These are phyloP conservation scores for Coptodon rendalli DNA, from an alignment of 2,113 vertebrate genomes.

Conservation along the genomic window DNA sequence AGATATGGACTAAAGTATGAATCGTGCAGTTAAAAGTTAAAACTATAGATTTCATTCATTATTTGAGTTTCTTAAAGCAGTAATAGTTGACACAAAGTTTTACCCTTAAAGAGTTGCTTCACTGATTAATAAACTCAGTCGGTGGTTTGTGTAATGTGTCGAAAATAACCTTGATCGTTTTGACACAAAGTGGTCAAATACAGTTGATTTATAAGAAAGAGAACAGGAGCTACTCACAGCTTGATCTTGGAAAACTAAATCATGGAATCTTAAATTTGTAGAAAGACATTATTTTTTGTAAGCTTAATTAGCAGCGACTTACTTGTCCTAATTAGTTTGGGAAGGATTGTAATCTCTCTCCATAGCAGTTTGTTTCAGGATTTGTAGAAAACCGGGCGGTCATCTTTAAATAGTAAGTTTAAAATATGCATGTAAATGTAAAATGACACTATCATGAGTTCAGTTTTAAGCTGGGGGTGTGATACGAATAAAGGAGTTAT, in stretches of 20 bases:
- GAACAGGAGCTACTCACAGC: not conserved
- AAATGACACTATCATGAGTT: not conserved
- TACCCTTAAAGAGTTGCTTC: not conserved
- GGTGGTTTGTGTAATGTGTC: not conserved
- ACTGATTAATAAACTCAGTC: not conserved
- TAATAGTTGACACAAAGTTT: not conserved
- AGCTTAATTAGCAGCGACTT: not conserved
- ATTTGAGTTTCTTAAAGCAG: not conserved
- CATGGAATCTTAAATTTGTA: not conserved
- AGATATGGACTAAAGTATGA: not conserved
- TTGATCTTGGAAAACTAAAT: not conserved
- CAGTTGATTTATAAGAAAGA: not conserved
- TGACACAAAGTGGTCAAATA: not conserved
- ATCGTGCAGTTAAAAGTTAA: not conserved
- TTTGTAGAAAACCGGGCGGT: fast-evolving
- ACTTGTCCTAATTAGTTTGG: not conserved
- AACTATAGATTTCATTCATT: not conserved
- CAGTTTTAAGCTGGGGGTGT: not conserved
- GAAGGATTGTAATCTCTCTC: not conserved
- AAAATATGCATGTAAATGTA: not conserved
- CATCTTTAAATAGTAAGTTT: not conserved
- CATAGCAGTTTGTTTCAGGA: not conserved
- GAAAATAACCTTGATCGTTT: not conserved
- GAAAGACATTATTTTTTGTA: not conserved
- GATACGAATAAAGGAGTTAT: not conserved